A percentile compares a stretch with the other conserved stretches of the same genome.
Conservation (phyloP, 2,797 vertebrate genomes). For the Hybognathus amarus region DNA sequence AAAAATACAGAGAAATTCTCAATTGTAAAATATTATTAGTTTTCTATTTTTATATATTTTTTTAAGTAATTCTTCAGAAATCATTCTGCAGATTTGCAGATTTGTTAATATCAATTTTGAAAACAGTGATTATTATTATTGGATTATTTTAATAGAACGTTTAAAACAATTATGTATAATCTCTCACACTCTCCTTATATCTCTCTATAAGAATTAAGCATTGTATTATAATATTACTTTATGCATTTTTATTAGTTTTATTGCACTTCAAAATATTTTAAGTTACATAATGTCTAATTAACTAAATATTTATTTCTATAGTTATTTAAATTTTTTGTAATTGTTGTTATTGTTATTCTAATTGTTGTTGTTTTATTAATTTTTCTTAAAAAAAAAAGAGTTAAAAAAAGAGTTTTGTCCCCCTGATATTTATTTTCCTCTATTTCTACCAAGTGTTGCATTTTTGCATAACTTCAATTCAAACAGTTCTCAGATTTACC, state of each 20-base stretch:
- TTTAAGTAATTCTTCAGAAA: background rate
- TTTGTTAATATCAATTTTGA: too few species aligned
- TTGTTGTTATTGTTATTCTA: background rate
- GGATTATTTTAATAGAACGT: too few species aligned
- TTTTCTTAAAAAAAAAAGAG: background rate
- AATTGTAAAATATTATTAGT: background rate
- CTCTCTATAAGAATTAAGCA: too few species aligned
- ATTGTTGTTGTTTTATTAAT: background rate
- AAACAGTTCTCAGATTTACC: background rate
- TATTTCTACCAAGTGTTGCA: background rate
- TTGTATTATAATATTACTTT: too few species aligned
- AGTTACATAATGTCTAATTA: too few species aligned
- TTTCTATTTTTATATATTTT: background rate
- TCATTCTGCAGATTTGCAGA: too few species aligned
- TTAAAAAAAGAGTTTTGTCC: background rate
- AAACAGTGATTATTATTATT: too few species aligned
- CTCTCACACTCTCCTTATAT: too few species aligned
- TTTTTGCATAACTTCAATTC: background rate
- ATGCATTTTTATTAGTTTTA: too few species aligned
- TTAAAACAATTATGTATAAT: too few species aligned
- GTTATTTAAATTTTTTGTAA: background rate
- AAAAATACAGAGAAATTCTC: background rate
- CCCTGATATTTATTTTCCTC: background rate
- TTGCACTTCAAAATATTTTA: too few species aligned
- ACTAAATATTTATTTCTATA: too few species aligned